Percentiles rank a stretch among this genome's conserved stretches.
Evolutionary conservation across 2,888 invertebrate genomes (phyloP).

Genomic region (Lasioglossum leucozonium): DNA sequence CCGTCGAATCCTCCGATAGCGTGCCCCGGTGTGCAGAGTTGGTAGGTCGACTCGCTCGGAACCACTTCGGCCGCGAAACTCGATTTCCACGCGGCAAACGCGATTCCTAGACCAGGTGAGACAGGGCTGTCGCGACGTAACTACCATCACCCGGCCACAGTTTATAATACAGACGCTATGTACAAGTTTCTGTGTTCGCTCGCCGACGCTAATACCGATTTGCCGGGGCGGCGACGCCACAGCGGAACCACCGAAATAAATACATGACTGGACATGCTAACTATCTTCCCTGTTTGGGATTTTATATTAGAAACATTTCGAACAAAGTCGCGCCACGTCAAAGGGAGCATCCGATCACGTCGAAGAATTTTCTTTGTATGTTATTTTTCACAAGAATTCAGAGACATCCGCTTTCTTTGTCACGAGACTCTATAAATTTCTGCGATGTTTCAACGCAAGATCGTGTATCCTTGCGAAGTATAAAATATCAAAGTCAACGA

Average conservation of each 20-base stretch:
- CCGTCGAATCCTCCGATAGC: not conserved
- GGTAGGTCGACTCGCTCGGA: conserved; percentile 10
- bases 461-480: not conserved
- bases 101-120: conserved; percentile 34
- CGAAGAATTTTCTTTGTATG: not conserved
- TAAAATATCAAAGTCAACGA: not conserved
- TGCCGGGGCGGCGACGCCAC: not conserved
- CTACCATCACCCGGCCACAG: conserved; percentile 69
- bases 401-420: not conserved
- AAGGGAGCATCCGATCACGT: not conserved
- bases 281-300: not conserved
- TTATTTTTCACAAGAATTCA: not conserved
- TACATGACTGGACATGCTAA: not conserved
- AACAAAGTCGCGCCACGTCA: not conserved
- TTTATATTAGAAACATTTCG: not conserved
- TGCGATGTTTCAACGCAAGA: not conserved
- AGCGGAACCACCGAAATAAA: not conserved
- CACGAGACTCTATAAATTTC: not conserved
- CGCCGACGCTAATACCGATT: conserved; percentile 61
- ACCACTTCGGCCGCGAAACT: conserved; percentile 37
- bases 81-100: conserved; percentile 46
- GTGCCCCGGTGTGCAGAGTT: not conserved
- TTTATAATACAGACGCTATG: conserved; percentile 76
- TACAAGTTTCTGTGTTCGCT: conserved; percentile 67
- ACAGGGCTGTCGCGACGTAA: conserved; percentile 20